Percentiles rank a stretch among this genome's conserved stretches.
Conservation (phyloP, 2,113 vertebrate species). For the Silurus meridionalis region DNA sequence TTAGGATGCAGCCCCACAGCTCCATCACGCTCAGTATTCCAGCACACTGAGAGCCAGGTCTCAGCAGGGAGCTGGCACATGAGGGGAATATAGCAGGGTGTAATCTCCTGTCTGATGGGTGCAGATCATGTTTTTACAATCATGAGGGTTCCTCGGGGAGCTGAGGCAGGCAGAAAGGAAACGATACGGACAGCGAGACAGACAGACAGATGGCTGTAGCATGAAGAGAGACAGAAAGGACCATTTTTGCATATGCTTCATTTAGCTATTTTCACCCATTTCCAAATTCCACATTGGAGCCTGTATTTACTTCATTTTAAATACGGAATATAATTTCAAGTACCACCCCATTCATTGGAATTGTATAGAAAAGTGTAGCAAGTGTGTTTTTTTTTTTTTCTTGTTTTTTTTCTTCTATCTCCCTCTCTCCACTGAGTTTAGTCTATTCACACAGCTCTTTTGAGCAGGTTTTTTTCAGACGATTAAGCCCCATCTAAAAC, state of each 20-base stretch:
- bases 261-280: slow-evolving; percentile 26
- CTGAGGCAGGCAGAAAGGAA: slow-evolving; percentile 46
- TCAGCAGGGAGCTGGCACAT: slow-evolving; percentile 59
- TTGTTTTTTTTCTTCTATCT: neutral
- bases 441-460: neutral
- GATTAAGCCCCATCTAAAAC: slow-evolving; percentile 9
- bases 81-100: slow-evolving; percentile 69
- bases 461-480: neutral
- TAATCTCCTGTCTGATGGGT: slow-evolving; percentile 71
- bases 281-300: slow-evolving; percentile 9
- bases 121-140: slow-evolving; percentile 73
- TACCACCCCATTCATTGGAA: neutral
- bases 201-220: slow-evolving; percentile 5
- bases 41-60: slow-evolving; percentile 34
- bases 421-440: too few relatives aligned
- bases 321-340: neutral
- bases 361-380: neutral
- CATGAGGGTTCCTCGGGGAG: slow-evolving; percentile 64
- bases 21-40: slow-evolving; percentile 63
- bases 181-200: slow-evolving; percentile 32
- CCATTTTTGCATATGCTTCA: slow-evolving; percentile 4
- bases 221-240: slow-evolving; percentile 23
- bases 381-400: neutral
- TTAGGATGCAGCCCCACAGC: slow-evolving; percentile 59
- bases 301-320: neutral